Evolutionary conservation across 2,797 vertebrate genomes (phyloP).

Genomic region (Scyliorhinus canicula): DNA sequence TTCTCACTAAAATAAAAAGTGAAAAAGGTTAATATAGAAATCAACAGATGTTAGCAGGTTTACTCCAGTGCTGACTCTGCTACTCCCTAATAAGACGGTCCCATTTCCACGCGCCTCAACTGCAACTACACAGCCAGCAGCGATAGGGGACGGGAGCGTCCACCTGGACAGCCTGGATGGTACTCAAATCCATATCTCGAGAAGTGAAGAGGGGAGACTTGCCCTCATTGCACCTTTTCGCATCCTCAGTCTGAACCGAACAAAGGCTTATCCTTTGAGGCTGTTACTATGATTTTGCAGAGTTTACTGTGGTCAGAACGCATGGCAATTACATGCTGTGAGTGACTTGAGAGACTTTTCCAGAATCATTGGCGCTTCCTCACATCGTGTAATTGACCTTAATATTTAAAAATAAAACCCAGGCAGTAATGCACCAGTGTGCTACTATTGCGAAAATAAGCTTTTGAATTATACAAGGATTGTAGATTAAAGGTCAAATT

Average conservation of each 20-base stretch:
- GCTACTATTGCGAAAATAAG: background rate
- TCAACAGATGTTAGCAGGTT: background rate
- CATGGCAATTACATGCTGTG: background rate
- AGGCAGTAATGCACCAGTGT: background rate
- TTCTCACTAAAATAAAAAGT: background rate
- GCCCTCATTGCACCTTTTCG: background rate
- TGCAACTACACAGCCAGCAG: background rate
- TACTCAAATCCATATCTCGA: background rate
- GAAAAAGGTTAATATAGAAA: background rate
- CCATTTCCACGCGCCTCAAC: background rate
- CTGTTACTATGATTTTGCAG: background rate
- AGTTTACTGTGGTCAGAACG: background rate
- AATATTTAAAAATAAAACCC: constrained; percentile 22
- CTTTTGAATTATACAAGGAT: constrained; percentile 33
- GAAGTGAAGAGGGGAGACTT: background rate
- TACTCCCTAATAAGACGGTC: background rate
- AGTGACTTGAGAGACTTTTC: constrained; percentile 10
- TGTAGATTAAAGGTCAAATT: constrained; percentile 37
- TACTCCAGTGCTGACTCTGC: background rate
- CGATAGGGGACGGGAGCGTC: no score
- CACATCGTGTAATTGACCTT: background rate
- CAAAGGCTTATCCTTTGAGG: background rate
- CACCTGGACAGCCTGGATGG: background rate
- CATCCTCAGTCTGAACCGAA: background rate
- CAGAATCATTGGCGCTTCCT: background rate